Percentiles rank a stretch among this genome's conserved stretches.
Conservation (phyloP, 2,113 vertebrate genomes). For the Paedocypris sp. region DNA sequence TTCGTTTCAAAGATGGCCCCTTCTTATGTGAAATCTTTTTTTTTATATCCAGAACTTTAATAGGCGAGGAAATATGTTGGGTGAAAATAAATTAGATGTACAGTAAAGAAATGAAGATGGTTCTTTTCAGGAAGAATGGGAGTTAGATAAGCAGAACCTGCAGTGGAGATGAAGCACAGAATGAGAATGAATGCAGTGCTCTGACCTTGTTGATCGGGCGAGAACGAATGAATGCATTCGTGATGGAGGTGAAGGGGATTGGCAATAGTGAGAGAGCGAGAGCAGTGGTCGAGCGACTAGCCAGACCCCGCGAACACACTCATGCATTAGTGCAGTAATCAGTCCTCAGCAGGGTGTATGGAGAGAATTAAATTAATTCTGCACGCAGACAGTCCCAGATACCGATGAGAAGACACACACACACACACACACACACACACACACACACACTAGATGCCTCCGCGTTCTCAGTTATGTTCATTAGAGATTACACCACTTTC, state of each 20-base stretch:
- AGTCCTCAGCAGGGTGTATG: background rate
- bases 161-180: conserved; percentile 11
- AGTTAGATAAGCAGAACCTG: conserved; percentile 15
- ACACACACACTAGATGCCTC: background rate
- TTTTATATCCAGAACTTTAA: too few relatives aligned
- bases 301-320: background rate
- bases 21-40: too few relatives aligned
- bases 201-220: conserved; percentile 31
- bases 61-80: background rate
- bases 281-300: conserved; percentile 19
- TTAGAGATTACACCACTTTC: background rate
- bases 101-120: conserved; percentile 13
- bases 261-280: background rate
- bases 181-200: conserved; percentile 22
- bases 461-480: background rate
- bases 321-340: conserved; percentile 3
- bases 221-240: conserved; percentile 13
- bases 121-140: conserved; percentile 1
- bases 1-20: too few relatives aligned
- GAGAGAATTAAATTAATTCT: conserved; percentile 10
- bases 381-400: background rate
- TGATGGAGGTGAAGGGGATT: conserved; percentile 12
- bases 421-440: background rate
- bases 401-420: too few relatives aligned
- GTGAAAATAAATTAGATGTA: conserved; percentile 13